A percentile compares a stretch with the other conserved stretches of the same genome.
These are phyloP conservation scores for Maniola jurtina DNA, from an alignment of 1,140 invertebrate species.

Conservation along the genomic window DNA sequence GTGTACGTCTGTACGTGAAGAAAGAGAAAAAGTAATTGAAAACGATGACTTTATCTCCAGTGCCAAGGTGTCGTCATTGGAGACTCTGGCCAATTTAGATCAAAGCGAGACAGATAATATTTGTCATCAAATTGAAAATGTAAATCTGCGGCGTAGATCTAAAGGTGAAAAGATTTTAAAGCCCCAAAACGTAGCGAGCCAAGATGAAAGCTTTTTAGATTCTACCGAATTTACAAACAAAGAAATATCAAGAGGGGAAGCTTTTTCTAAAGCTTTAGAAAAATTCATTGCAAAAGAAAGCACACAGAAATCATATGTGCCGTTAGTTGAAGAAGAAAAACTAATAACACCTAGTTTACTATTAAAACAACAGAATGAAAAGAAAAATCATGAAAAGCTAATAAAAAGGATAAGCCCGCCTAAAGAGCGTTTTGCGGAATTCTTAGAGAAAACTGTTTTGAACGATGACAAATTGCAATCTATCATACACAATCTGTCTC, in stretches of 20 bases:
- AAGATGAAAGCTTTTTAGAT: conserved; percentile 3
- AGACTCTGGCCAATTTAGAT: not conserved
- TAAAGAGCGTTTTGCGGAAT: conserved; percentile 66
- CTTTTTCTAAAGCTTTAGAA: conserved; percentile 7
- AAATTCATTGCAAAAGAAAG: not conserved
- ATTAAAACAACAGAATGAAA: conserved; percentile 39
- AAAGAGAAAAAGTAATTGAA: not conserved
- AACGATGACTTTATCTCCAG: not conserved
- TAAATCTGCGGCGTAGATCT: not conserved
- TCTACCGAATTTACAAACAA: not conserved
- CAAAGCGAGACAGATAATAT: not conserved
- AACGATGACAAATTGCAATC: conserved; percentile 71
- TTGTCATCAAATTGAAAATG: not conserved
- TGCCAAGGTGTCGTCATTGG: not conserved
- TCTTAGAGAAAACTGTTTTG: conserved; percentile 70
- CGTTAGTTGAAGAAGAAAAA: conserved; percentile 24
- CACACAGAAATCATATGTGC: not conserved
- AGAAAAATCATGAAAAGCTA: conserved; percentile 35
- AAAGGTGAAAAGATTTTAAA: not conserved
- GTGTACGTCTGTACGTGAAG: not conserved
- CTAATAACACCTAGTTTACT: conserved; percentile 45
- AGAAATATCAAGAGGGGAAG: conserved; percentile 3
- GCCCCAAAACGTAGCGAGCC: not conserved
- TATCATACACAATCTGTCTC: conserved; percentile 68
- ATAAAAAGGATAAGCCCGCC: conserved; percentile 66